Conservation (phyloP, 2,113 vertebrate species). For the Antechinus stuartii region DNA sequence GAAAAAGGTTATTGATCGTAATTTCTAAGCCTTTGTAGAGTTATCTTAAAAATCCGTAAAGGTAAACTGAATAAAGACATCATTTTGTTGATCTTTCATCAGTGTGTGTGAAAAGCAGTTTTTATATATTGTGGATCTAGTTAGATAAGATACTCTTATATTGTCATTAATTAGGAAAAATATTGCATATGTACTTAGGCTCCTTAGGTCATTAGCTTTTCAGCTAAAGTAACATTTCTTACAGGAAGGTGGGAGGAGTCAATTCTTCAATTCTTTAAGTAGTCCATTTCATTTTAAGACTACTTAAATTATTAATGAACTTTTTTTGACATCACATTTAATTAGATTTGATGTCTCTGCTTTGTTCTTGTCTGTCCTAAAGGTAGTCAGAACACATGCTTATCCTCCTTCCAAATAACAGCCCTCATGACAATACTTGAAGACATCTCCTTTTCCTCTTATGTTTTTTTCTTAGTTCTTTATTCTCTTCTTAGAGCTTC, state of each 20-base stretch:
- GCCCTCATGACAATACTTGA: not conserved
- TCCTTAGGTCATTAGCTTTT: not conserved
- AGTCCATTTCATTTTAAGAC: too few relatives aligned
- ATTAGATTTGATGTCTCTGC: not conserved
- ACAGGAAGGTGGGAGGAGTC: not conserved
- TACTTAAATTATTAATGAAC: too few relatives aligned
- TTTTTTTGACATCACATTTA: not conserved
- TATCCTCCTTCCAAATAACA: not conserved
- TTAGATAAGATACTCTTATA: not conserved
- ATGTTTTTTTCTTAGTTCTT: not conserved
- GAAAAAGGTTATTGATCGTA: not conserved
- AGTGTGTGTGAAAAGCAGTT: not conserved
- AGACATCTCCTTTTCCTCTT: not conserved
- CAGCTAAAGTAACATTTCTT: not conserved
- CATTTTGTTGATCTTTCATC: not conserved
- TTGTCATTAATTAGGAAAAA: not conserved
- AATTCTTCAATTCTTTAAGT: not conserved
- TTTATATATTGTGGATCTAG: not conserved
- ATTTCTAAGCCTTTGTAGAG: not conserved
- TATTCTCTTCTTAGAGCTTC: not conserved
- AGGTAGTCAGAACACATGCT: not conserved
- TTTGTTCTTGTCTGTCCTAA: not conserved
- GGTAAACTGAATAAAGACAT: not conserved
- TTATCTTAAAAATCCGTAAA: not conserved
- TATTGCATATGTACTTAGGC: not conserved